Conservation (phyloP, 2,113 vertebrate genomes). For the Elanus axillaris region DNA sequence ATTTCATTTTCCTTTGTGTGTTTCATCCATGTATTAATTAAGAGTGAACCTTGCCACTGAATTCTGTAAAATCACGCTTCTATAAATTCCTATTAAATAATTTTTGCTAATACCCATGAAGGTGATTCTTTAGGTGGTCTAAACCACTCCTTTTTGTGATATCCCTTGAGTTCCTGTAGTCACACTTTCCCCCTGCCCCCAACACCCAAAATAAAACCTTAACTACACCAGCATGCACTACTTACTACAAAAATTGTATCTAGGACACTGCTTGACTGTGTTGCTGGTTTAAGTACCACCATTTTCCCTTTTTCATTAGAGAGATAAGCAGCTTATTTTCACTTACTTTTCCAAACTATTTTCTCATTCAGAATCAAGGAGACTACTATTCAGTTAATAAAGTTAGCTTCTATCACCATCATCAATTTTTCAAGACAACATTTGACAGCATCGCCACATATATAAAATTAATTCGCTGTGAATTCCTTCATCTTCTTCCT, state of each 20-base stretch:
- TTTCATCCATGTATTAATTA: too few relatives aligned
- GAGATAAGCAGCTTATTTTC: not conserved
- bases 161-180: not conserved
- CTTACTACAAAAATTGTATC: not conserved
- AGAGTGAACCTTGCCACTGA: too few relatives aligned
- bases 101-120: too few relatives aligned
- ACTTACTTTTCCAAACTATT: not conserved
- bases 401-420: not conserved
- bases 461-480: not conserved
- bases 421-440: not conserved
- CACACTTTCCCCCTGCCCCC: not conserved
- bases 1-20: too few relatives aligned
- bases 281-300: not conserved
- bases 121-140: too few relatives aligned
- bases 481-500: not conserved
- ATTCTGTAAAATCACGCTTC: too few relatives aligned
- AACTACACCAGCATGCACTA: not conserved
- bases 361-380: not conserved
- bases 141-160: too few relatives aligned
- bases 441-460: not conserved
- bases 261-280: not conserved
- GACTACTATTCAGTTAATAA: not conserved
- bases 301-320: not conserved
- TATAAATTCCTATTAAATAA: too few relatives aligned
- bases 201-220: not conserved